phyloP scores from a whole-genome alignment of 2,113 vertebrate genomes.

The Neolamprologus hecqui region DNA sequence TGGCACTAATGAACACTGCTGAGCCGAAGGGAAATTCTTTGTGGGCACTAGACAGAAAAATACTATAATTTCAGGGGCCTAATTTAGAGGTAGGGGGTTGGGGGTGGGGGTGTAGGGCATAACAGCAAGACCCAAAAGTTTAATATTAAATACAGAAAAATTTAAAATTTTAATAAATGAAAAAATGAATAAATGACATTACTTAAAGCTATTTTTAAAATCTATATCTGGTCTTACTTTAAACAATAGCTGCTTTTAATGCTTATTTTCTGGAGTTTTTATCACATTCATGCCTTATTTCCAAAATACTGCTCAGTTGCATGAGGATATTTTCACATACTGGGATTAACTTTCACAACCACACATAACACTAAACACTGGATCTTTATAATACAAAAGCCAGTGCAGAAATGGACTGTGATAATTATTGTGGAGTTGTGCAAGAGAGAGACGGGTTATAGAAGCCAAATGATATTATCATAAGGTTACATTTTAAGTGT shows the following conservation, averaged over 20 bases:
- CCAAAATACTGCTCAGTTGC: background rate
- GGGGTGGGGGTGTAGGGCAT: background rate
- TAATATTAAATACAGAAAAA: background rate
- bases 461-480: background rate
- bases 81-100: background rate
- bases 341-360: background rate
- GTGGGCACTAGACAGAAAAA: background rate
- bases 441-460: background rate
- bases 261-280: background rate
- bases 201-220: background rate
- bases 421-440: background rate
- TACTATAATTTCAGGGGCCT: background rate
- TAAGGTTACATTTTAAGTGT: background rate
- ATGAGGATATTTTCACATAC: background rate
- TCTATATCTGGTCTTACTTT: background rate
- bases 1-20: background rate
- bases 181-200: background rate
- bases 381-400: background rate
- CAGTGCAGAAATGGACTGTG: background rate
- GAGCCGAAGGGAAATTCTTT: background rate
- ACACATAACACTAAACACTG: background rate
- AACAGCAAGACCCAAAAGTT: background rate
- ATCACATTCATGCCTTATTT: background rate
- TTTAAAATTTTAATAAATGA: background rate
- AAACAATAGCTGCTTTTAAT: background rate